These are phyloP conservation scores for Protosalanx chinensis DNA, from an alignment of 2,797 vertebrate species.

Conservation along the genomic window DNA sequence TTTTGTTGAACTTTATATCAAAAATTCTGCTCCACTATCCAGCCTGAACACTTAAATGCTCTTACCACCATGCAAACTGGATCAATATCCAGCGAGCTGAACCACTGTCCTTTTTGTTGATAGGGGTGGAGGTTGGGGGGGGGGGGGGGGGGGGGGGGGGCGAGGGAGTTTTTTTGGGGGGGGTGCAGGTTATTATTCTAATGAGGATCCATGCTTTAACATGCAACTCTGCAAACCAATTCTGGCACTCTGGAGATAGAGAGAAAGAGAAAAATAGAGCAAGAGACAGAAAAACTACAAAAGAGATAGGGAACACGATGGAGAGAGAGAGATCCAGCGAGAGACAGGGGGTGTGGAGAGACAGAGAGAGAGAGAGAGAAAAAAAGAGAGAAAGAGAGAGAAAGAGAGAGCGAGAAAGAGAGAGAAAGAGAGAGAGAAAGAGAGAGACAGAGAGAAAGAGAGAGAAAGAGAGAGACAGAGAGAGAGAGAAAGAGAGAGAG, in stretches of 20 bases:
- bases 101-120: conserved; percentile 18
- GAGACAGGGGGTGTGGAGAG: not conserved
- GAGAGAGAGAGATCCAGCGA: not conserved
- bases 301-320: no score
- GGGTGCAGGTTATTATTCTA: conserved; percentile 38
- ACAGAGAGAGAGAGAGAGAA: not conserved
- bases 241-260: conserved; percentile 8
- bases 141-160: conserved; percentile 28
- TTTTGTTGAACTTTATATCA: conserved; percentile 41
- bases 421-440: no score
- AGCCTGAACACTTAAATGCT: conserved; percentile 32
- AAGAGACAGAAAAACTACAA: not conserved
- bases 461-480: no score
- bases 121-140: not conserved
- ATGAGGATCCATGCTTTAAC: conserved; percentile 31
- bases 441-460: no score
- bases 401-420: no score
- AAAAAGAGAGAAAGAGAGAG: not conserved
- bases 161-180: not conserved
- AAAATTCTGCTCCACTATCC: conserved; percentile 35
- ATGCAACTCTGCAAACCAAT: conserved; percentile 41
- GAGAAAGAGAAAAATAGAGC: conserved; percentile 25
- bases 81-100: conserved; percentile 39
- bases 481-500: no score
- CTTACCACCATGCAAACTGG: conserved; percentile 44